Evolutionary conservation across 2,113 vertebrate genomes (phyloP), one percentile per base, ranked within the genome.

Genomic region (Cromileptes altivelis): DNA sequence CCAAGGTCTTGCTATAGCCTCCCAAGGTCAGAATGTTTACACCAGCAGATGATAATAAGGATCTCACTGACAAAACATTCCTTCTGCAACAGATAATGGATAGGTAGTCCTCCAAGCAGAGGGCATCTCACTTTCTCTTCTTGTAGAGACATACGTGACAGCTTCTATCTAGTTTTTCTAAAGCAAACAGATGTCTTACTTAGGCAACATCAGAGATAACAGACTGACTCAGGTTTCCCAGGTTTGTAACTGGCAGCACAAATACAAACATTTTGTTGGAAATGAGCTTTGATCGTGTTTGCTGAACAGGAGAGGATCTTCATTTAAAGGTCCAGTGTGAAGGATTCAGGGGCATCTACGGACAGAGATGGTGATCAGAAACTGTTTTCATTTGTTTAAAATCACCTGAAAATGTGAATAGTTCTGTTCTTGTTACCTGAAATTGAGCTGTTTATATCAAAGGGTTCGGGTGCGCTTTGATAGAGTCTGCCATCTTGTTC

Each of bases 31-130:
- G 6, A 40, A 30, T 75, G 21, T 78, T 87, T 84, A 60, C 47
- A 79, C 33, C 68, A 68, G 84, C 57, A 45, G 70, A 73, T 81
- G 72, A 89, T 89, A 80, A 75, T 81, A 60, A 75, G 40, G 61
- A 70, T 72, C 42, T 76, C 30, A 69, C 37, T 60, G 47, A n/a
- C 37, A 85, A 71, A 85, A 71, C 68, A 75, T 61, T 79, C 37
- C 23, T 78, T 71, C 65, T 80, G 30, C 63, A 78, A 60, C 17
- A 81, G 76, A 82, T 67, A 84, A 79, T 25, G 11, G 11, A 50
- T 5, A 53, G 23, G 14, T 37, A 49, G 40, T 55, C 49, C 15
- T 79, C 47, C 5, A 56, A 69, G 33, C 25, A 64, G 70, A 80
- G 19, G n/a, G 42, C 30, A 61, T 53, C 3, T 72, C 18, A 61